phyloP scores from a whole-genome alignment of 2,113 vertebrate species.

The Mormoops blainvillei region DNA sequence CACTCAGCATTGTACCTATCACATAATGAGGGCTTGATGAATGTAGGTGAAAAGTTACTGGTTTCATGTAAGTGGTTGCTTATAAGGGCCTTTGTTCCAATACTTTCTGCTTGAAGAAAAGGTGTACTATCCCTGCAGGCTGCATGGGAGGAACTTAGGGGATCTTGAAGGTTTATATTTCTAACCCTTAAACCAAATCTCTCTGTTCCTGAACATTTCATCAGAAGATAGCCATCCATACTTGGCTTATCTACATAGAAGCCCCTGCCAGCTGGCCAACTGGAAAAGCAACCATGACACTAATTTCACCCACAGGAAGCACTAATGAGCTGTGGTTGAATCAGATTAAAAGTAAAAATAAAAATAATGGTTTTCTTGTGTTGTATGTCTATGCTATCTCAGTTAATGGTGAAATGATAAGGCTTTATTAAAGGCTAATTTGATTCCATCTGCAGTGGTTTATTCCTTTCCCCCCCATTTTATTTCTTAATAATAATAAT shows the following conservation, averaged over 20 bases:
- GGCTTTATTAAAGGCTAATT: neutral
- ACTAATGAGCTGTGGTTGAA: neutral
- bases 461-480: neutral
- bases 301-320: neutral
- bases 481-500: neutral
- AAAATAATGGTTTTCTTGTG: neutral
- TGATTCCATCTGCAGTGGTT: slow-evolving; percentile 14
- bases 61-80: neutral
- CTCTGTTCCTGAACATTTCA: neutral
- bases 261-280: neutral
- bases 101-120: neutral
- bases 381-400: neutral
- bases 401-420: neutral
- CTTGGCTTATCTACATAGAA: neutral
- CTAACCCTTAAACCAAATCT: neutral
- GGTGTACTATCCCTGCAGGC: neutral
- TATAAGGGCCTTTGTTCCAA: neutral
- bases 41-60: neutral
- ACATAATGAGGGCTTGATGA: neutral
- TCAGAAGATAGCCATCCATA: neutral
- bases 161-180: neutral
- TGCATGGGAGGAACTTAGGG: neutral
- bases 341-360: neutral
- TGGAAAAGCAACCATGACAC: neutral
- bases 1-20: neutral